Conservation (phyloP, 2,113 vertebrate species). For the Fregata magnificens region DNA sequence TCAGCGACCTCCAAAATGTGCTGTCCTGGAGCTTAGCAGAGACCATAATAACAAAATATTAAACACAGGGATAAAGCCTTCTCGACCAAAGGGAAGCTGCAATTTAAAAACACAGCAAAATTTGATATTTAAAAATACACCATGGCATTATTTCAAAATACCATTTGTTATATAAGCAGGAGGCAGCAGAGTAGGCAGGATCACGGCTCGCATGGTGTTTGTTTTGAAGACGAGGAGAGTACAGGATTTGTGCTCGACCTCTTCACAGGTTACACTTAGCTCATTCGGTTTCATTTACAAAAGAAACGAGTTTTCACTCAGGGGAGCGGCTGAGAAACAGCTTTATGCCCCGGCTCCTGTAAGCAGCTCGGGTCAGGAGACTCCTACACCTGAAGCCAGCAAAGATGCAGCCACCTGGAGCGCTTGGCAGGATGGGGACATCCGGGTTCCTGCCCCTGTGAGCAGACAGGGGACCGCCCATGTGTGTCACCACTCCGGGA, state of each 20-base stretch:
- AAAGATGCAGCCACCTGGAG: background rate
- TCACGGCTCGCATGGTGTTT: background rate
- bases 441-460: background rate
- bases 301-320: background rate
- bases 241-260: slow-evolving; percentile 19
- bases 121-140: slow-evolving; percentile 60
- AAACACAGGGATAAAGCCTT: slow-evolving; percentile 21
- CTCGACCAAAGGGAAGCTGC: slow-evolving; percentile 6
- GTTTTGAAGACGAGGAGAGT: background rate
- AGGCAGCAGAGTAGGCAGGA: background rate
- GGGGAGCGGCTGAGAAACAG: background rate
- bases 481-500: background rate
- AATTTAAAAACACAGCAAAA: slow-evolving; percentile 60
- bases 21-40: background rate
- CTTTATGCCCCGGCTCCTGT: background rate
- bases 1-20: background rate
- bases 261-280: slow-evolving; percentile 5
- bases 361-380: background rate
- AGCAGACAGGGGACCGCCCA: background rate
- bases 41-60: background rate
- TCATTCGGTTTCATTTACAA: background rate
- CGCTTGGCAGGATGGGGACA: fast-evolving
- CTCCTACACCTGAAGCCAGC: background rate
- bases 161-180: slow-evolving; percentile 24
- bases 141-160: slow-evolving; percentile 34